Evolutionary conservation across 2,797 vertebrate species (phyloP).

Genomic region (Cryptoprocta ferox): DNA sequence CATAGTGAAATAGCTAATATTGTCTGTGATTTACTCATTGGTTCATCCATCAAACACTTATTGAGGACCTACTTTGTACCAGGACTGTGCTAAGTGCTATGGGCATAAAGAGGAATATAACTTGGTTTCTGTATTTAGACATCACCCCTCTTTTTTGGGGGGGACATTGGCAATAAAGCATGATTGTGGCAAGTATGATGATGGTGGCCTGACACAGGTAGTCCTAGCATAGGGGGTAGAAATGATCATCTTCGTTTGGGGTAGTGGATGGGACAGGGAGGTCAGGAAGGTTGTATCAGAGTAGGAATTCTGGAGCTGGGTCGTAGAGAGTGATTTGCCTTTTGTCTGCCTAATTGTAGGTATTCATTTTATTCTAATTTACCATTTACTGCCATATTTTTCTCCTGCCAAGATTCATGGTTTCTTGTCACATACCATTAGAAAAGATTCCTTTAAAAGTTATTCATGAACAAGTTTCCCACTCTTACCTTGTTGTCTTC

Average conservation of each 20-base stretch:
- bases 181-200: background rate
- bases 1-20: background rate
- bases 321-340: background rate
- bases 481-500: background rate
- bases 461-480: background rate
- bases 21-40: background rate
- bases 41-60: background rate
- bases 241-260: background rate
- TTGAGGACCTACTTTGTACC: background rate
- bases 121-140: background rate
- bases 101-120: background rate
- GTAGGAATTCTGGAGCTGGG: background rate
- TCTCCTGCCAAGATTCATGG: background rate
- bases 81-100: background rate
- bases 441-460: background rate
- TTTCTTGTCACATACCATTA: background rate
- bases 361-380: background rate
- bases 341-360: background rate
- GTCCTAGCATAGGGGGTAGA: no score
- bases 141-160: background rate
- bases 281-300: background rate
- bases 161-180: background rate
- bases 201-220: background rate
- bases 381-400: background rate
- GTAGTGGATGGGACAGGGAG: background rate